A percentile compares a stretch with the other conserved stretches of the same genome.
These are phyloP conservation scores for Vipera latastei DNA, from an alignment of 2,797 vertebrate species.

Conservation along the genomic window DNA sequence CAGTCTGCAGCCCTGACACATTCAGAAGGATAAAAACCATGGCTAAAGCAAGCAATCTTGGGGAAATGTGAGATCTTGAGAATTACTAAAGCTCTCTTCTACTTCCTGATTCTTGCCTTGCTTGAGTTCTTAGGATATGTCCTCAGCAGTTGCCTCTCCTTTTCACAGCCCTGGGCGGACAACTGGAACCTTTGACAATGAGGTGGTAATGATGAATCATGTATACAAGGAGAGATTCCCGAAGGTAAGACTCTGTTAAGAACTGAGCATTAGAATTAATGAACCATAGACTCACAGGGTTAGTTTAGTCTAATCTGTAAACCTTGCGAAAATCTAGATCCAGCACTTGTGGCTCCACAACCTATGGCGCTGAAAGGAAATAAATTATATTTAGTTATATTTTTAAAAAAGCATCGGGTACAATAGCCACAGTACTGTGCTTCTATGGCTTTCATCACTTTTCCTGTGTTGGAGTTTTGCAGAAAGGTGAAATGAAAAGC, in stretches of 20 bases:
- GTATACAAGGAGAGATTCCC: slow-evolving; percentile 98
- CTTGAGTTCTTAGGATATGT: background rate
- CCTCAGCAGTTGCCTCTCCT: background rate
- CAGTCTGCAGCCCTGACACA: background rate
- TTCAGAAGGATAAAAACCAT: background rate
- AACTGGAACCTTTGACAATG: slow-evolving; percentile 87
- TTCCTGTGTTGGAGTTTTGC: background rate
- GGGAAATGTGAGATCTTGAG: background rate
- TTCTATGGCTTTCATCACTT: background rate
- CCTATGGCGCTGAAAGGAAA: background rate
- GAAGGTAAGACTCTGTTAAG: slow-evolving; percentile 76
- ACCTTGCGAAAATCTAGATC: background rate
- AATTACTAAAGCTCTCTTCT: background rate
- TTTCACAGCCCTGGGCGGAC: slow-evolving; percentile 86
- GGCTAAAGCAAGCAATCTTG: no score
- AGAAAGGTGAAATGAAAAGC: background rate
- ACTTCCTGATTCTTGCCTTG: background rate
- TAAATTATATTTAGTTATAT: background rate
- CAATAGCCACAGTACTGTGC: background rate
- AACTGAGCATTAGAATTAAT: background rate
- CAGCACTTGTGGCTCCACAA: background rate
- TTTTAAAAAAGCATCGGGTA: background rate
- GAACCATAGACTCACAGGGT: background rate
- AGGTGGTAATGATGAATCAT: slow-evolving; percentile 98
- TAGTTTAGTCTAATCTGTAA: background rate